These are phyloP conservation scores for Ceratoteleas bidentatus DNA, from an alignment of 1,140 invertebrate species.

Conservation along the genomic window DNA sequence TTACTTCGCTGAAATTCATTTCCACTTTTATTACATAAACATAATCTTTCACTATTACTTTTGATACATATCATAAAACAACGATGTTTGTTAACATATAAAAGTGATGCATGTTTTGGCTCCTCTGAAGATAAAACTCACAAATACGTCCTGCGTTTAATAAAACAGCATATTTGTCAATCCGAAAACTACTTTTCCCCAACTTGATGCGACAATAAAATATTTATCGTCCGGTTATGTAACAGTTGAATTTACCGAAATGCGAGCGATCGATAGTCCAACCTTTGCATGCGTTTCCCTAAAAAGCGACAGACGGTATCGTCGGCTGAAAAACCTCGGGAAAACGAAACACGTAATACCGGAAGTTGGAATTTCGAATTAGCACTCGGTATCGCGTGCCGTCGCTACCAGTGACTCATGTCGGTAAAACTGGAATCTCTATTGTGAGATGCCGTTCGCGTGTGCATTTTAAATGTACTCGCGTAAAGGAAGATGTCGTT, in stretches of 20 bases:
- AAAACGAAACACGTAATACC: neutral
- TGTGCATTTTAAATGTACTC: neutral
- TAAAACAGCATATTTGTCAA: too few species aligned
- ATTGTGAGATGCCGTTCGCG: neutral
- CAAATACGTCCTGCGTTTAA: too few species aligned
- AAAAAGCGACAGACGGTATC: neutral
- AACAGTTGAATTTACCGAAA: neutral
- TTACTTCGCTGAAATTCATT: too few species aligned
- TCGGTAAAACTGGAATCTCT: slow-evolving; percentile 1
- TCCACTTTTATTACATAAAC: too few species aligned
- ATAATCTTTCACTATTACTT: too few species aligned
- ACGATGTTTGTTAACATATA: too few species aligned
- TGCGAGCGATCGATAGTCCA: neutral
- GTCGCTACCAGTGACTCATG: neutral
- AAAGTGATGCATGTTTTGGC: too few species aligned
- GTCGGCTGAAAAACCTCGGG: neutral
- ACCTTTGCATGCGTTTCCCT: neutral
- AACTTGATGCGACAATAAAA: too few species aligned
- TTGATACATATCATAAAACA: too few species aligned
- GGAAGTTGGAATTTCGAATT: slow-evolving; percentile 2
- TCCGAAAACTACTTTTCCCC: too few species aligned
- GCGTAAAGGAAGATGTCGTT: slow-evolving; percentile 1
- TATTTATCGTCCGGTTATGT: neutral
- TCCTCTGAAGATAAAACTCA: too few species aligned
- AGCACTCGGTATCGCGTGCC: neutral